These are phyloP conservation scores for Scaptodrosophila latifasciaeformis DNA, from an alignment of 2,888 invertebrate species.

Conservation along the genomic window DNA sequence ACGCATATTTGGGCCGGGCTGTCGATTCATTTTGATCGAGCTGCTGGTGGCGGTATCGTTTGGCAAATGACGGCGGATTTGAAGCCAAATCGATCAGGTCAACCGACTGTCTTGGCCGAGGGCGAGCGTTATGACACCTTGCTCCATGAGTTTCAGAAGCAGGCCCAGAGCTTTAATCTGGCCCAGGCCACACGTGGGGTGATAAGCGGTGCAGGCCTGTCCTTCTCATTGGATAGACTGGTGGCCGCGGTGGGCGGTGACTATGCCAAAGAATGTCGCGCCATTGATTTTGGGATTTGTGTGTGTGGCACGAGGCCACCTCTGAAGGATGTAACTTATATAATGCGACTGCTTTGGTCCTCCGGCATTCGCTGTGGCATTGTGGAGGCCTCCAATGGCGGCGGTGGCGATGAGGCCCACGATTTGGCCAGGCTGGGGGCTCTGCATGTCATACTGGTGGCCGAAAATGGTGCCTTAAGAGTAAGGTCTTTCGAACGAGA, in stretches of 20 bases:
- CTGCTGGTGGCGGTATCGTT: conserved; percentile 78
- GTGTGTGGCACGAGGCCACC: conserved; percentile 79
- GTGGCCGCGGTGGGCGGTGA: conserved; percentile 79
- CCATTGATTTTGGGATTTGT: conserved; percentile 82
- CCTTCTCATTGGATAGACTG: conserved; percentile 88
- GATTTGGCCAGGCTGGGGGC: conserved; percentile 79
- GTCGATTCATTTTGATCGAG: conserved; percentile 77
- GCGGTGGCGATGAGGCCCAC: conserved; percentile 81
- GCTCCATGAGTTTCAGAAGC: conserved; percentile 81
- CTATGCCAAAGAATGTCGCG: conserved; percentile 76
- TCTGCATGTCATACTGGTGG: conserved; percentile 79
- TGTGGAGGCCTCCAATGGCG: conserved; percentile 77
- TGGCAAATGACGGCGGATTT: conserved; percentile 77
- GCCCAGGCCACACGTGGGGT: conserved; percentile 65
- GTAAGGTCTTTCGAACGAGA: conserved; percentile 80
- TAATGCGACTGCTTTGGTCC: conserved; percentile 82
- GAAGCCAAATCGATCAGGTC: conserved; percentile 73
- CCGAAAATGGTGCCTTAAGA: conserved; percentile 72
- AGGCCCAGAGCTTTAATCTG: conserved; percentile 72
- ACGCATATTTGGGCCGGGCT: conserved; percentile 76
- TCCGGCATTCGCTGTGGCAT: conserved; percentile 81
- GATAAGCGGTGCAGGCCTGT: conserved; percentile 85
- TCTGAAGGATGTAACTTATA: conserved; percentile 77
- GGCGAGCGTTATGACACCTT: conserved; percentile 93
- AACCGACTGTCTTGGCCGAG: conserved; percentile 85